Percentiles rank a stretch among this genome's conserved stretches.
These are phyloP conservation scores for Agrotis clavis DNA, from an alignment of 2,888 invertebrate species.

Conservation along the genomic window DNA sequence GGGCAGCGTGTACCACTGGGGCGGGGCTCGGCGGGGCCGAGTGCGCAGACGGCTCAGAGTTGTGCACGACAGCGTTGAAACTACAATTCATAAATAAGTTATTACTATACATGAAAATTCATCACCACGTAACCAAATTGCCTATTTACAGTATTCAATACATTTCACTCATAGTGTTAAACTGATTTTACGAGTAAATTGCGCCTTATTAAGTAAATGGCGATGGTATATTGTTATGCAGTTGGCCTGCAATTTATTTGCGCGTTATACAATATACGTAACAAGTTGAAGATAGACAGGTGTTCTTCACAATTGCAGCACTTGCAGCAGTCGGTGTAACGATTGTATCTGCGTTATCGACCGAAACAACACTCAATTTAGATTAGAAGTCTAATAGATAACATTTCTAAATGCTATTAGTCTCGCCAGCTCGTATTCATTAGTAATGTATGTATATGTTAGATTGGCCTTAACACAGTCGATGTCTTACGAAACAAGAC, in stretches of 20 bases:
- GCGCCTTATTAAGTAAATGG: slow-evolving; percentile 52
- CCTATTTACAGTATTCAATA: slow-evolving; percentile 46
- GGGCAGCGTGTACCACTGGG: slow-evolving; percentile 69
- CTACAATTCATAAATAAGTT: slow-evolving; percentile 70
- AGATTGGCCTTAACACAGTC: slow-evolving; percentile 75
- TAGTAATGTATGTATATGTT: slow-evolving; percentile 69
- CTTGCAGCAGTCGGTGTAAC: slow-evolving; percentile 60
- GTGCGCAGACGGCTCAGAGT: slow-evolving; percentile 81
- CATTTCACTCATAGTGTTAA: slow-evolving; percentile 47
- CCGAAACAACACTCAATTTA: slow-evolving; percentile 79
- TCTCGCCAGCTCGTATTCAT: slow-evolving; percentile 78
- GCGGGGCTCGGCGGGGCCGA: slow-evolving; percentile 73
- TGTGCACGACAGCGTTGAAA: slow-evolving; percentile 87
- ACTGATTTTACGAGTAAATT: slow-evolving; percentile 52
- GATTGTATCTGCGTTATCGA: slow-evolving; percentile 86
- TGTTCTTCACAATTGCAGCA: slow-evolving; percentile 67
- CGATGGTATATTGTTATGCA: slow-evolving; percentile 60
- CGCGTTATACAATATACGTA: slow-evolving; percentile 70
- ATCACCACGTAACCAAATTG: slow-evolving; percentile 28
- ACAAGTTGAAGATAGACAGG: slow-evolving; percentile 59
- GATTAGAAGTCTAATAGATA: slow-evolving; percentile 70
- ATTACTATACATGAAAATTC: slow-evolving; percentile 27
- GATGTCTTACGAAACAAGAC: slow-evolving; percentile 70
- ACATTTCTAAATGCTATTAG: slow-evolving; percentile 77
- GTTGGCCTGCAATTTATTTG: slow-evolving; percentile 60